Evolutionary conservation across 2,888 invertebrate species (phyloP), one percentile per base, ranked within the genome.

Genomic region (Apodemia mormo): DNA sequence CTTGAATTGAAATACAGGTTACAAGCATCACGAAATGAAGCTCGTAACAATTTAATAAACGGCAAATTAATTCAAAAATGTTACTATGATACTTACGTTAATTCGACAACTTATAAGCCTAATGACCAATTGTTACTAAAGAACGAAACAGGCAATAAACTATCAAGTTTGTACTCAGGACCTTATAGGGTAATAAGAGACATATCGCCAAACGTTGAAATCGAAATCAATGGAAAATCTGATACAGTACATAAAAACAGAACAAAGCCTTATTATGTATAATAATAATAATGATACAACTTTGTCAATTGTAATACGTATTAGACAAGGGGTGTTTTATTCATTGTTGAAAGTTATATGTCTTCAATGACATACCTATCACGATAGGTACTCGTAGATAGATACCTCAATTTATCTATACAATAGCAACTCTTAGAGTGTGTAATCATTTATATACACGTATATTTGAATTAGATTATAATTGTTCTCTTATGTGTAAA

Each of bases 1-100:
- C 40, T 45, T 14, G 76, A 77, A 58, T 69, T 77, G 10, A 74
- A 68, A 65, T 76, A 73, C 56, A 52, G 75, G 3, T 65, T 76
- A 3, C 75, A 76, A 67, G 6, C 68, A 5, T 71, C 71, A 61
- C 73, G 74, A 68, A 68, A 45, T 33, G 73, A 76, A 56, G 77
- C 76, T 0, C 71, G 69, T n/a, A 61, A 74, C 9, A 75, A 76
- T 69, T 69, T 77, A 66, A 33, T 72, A 54, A 66, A 69, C 22
- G 68, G 68, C 58, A 75, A 74, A 69, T 33, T 67, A 12, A 30
- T 40, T n/a, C 67, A 68, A 69, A 74, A 76, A 72, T n/a, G 52
- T 52, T n/a, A 52, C 52, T 52, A n/a, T 52, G 14, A 52, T 7
- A 43, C 52, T 3, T 52, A 52, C 6, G 6, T 45, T 40, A 68